Percentiles rank a stretch among this genome's conserved stretches.
These are phyloP conservation scores for Euthynnus affinis DNA, from an alignment of 2,797 vertebrate species.

Conservation along the genomic window DNA sequence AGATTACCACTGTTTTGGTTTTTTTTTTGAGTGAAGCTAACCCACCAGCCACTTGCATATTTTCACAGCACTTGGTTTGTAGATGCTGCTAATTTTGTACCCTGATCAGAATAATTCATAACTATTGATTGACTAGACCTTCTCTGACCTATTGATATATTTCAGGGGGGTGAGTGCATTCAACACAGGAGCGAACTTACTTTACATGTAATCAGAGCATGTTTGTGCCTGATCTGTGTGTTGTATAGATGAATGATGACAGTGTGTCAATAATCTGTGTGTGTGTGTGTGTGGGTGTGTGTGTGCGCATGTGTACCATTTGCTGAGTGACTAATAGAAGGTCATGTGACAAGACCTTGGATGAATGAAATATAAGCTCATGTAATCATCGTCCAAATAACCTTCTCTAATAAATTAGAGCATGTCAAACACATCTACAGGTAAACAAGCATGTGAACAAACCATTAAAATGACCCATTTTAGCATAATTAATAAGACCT, in stretches of 20 bases:
- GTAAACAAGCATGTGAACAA: background rate
- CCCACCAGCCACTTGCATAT: too few species aligned
- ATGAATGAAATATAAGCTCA: conserved; percentile 33
- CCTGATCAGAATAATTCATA: conserved; percentile 47
- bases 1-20: too few species aligned
- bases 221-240: background rate
- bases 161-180: conserved; percentile 21
- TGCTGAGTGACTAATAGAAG: conserved; percentile 38
- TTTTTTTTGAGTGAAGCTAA: too few species aligned
- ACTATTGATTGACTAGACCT: conserved; percentile 32
- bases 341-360: conserved; percentile 42
- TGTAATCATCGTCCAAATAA: conserved; percentile 20
- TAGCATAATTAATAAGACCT: background rate
- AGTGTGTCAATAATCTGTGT: background rate
- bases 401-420: conserved; percentile 23
- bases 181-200: background rate
- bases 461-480: background rate
- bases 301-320: conserved; percentile 23
- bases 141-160: conserved; percentile 13
- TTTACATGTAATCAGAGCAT: conserved; percentile 15
- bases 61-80: too few species aligned
- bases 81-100: too few species aligned
- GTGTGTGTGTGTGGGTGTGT: conserved; percentile 13
- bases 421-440: background rate
- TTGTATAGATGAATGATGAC: conserved; percentile 26